A percentile compares a stretch with the other conserved stretches of the same genome.
phyloP scores from a whole-genome alignment of 1,140 invertebrate genomes.

The Trichonephila inaurata region DNA sequence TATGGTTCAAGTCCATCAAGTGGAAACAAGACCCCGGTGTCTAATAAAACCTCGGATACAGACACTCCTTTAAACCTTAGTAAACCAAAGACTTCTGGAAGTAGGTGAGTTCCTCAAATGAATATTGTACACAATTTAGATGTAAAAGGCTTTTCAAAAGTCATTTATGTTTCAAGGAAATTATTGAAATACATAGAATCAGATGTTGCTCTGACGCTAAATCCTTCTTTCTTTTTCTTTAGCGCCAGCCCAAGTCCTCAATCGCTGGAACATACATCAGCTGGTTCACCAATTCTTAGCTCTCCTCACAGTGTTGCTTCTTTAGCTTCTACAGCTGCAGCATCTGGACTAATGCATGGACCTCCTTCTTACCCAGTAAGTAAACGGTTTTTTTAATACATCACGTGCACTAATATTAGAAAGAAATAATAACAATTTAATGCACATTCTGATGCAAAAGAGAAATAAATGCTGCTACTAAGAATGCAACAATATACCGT shows the following conservation, averaged over 20 bases:
- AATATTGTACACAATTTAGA: not conserved
- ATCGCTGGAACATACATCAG: slow-evolving; percentile 31
- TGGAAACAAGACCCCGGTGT: slow-evolving; percentile 80
- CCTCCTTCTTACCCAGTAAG: slow-evolving; percentile 74
- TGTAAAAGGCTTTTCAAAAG: not conserved
- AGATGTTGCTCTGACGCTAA: too few species aligned
- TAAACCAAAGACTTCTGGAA: slow-evolving; percentile 86
- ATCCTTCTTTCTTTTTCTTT: slow-evolving; percentile 15
- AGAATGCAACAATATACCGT: too few species aligned
- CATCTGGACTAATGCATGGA: slow-evolving; percentile 46
- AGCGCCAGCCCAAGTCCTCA: slow-evolving; percentile 68
- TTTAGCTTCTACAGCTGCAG: slow-evolving; percentile 37
- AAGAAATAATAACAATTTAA: too few species aligned
- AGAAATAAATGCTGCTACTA: too few species aligned
- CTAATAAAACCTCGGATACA: slow-evolving; percentile 83
- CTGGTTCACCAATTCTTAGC: slow-evolving; percentile 43
- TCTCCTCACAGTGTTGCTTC: slow-evolving; percentile 49
- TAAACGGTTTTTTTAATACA: not conserved
- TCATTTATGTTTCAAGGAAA: too few species aligned
- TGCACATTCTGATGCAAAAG: too few species aligned
- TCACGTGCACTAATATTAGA: not conserved
- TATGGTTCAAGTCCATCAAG: slow-evolving; percentile 80
- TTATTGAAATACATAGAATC: too few species aligned
- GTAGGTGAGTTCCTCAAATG: slow-evolving; percentile 43
- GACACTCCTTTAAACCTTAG: slow-evolving; percentile 93